Conservation (phyloP, 2,113 vertebrate genomes). For the Glareola pratincola region DNA sequence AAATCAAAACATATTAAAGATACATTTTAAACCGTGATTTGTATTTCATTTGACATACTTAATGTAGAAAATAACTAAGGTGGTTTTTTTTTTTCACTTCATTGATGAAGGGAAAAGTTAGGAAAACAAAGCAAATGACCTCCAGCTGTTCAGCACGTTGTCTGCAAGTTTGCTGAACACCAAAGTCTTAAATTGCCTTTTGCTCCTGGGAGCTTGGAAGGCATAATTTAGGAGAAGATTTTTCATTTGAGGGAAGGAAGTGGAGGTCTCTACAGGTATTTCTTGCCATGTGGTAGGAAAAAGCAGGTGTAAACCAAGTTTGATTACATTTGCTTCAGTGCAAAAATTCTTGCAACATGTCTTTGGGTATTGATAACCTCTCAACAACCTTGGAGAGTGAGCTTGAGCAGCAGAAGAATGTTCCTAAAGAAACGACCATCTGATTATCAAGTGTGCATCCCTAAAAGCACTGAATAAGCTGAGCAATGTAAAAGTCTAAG, state of each 20-base stretch:
- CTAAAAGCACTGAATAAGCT: neutral
- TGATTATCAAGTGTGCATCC: neutral
- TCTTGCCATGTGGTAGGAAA: neutral
- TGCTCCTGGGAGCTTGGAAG: constrained; percentile 19
- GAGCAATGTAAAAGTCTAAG: neutral
- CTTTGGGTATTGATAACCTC: neutral
- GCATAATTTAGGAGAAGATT: constrained; percentile 62
- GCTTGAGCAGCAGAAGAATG: neutral
- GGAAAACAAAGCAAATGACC: constrained; percentile 45
- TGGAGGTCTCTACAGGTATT: constrained; percentile 6
- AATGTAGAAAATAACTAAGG: constrained; percentile 4
- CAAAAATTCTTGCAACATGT: constrained; percentile 24
- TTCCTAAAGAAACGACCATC: neutral
- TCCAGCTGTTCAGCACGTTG: constrained; percentile 57
- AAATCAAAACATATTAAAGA: constrained; percentile 20
- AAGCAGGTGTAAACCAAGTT: constrained; percentile 59
- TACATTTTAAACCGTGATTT: constrained; percentile 30
- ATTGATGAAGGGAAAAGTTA: constrained; percentile 4
- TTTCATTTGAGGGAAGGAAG: constrained; percentile 36
- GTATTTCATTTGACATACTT: constrained; percentile 6
- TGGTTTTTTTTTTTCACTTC: neutral
- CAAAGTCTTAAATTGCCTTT: constrained; percentile 60
- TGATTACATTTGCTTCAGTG: constrained; percentile 28
- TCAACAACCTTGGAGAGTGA: neutral
- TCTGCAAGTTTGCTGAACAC: constrained; percentile 49